These are phyloP conservation scores for mouse (Mus musculus) DNA, from an alignment of 2,113 vertebrate species.

Conservation along the genomic window GRCm39 chrX:9965001-9965500, in stretches of 20 bases:
- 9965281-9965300: slow-evolving; percentile 9
- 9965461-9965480: not conserved
- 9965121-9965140: not conserved
- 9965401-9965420: not conserved
- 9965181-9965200: not conserved
- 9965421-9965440: not conserved
- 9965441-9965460: not conserved
- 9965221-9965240: slow-evolving; percentile 15
- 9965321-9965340: not conserved
- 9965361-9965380: slow-evolving; percentile 30
- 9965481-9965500: slow-evolving; percentile 29
- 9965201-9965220: not conserved
- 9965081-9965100: not conserved
- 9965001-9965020: not conserved
- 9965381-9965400: not conserved
- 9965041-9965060: slow-evolving; percentile 3
- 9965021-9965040: not conserved
- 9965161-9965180: too few relatives aligned
- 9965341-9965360: slow-evolving; percentile 13
- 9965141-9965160: too few relatives aligned
- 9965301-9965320: not conserved
- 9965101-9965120: not conserved
- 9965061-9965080: not conserved
- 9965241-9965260: not conserved
- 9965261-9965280: not conserved